Evolutionary conservation across 2,888 invertebrate species (phyloP).

Genomic region (Scaptomyza caliginosa): DNA sequence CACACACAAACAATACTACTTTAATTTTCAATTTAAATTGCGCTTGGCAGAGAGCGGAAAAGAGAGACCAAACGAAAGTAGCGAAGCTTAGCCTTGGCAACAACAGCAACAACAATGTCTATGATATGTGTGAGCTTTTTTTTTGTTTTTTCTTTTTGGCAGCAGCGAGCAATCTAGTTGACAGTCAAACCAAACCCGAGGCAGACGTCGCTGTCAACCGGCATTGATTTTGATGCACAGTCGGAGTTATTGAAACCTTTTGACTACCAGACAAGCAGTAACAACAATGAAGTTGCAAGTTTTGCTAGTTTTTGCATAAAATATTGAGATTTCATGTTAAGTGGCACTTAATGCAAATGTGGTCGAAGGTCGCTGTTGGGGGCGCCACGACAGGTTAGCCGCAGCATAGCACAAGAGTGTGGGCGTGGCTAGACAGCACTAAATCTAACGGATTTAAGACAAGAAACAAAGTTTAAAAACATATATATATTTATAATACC

Average conservation of each 20-base stretch:
- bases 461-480: background rate
- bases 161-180: constrained; percentile 42
- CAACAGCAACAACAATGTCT: constrained; percentile 22
- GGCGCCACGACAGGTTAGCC: constrained; percentile 34
- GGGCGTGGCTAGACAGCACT: constrained; percentile 33
- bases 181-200: constrained; percentile 49
- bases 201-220: constrained; percentile 28
- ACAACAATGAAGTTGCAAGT: constrained; percentile 35
- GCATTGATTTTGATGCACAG: constrained; percentile 50
- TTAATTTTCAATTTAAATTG: constrained; percentile 35
- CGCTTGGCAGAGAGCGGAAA: constrained; percentile 2
- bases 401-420: constrained; percentile 10
- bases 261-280: constrained; percentile 25
- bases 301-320: constrained; percentile 76
- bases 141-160: background rate
- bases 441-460: background rate
- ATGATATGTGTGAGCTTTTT: constrained; percentile 28
- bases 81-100: background rate
- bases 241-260: constrained; percentile 48
- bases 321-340: constrained; percentile 82
- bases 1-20: constrained; percentile 12
- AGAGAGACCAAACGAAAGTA: background rate
- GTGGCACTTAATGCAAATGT: constrained; percentile 82
- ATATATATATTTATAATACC: no score
- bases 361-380: constrained; percentile 50